These are phyloP conservation scores for Galeopterus variegatus DNA, from an alignment of 2,113 vertebrate genomes.

Conservation along the genomic window DNA sequence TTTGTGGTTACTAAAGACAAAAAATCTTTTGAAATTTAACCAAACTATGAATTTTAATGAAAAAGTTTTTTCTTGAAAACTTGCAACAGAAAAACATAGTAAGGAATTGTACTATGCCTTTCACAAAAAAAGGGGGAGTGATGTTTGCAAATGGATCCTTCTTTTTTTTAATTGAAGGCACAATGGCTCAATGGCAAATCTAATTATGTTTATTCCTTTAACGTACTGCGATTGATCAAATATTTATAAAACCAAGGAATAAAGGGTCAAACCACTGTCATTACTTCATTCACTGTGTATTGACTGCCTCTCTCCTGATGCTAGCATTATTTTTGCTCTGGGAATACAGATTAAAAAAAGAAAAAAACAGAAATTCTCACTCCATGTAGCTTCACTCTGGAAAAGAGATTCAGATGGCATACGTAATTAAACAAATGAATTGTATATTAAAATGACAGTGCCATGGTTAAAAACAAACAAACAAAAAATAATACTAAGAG, in stretches of 20 bases:
- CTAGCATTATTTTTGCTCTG: not conserved
- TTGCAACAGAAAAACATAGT: not conserved
- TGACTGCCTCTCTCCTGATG: not conserved
- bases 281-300: not conserved
- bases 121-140: not conserved
- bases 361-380: accelerated
- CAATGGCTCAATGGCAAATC: not conserved
- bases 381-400: not conserved
- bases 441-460: not conserved
- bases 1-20: not conserved
- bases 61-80: not conserved
- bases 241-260: not conserved
- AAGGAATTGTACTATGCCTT: not conserved
- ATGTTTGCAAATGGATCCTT: not conserved
- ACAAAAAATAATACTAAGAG: not conserved
- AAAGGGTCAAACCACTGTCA: not conserved
- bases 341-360: not conserved
- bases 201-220: not conserved
- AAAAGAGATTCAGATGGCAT: not conserved
- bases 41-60: not conserved
- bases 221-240: not conserved
- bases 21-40: not conserved
- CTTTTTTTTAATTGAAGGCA: not conserved
- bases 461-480: no score
- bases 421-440: not conserved